Evolutionary conservation across 2,797 vertebrate species (phyloP).

Genomic region (Poeciliopsis paucimaculata): DNA sequence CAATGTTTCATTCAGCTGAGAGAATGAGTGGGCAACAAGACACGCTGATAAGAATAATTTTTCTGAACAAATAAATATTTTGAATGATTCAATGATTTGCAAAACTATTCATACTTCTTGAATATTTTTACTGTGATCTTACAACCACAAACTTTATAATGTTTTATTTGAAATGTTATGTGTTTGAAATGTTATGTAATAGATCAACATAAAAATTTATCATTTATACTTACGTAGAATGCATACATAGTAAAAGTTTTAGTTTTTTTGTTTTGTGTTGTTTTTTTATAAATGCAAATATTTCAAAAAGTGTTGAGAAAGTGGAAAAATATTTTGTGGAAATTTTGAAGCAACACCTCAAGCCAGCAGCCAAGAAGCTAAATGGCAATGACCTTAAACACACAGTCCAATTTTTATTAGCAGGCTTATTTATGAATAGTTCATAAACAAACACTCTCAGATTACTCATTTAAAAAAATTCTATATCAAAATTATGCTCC

Average conservation of each 20-base stretch:
- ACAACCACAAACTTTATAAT: neutral
- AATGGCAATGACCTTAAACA: neutral
- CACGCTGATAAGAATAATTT: neutral
- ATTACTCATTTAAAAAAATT: neutral
- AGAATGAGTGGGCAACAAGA: conserved; percentile 11
- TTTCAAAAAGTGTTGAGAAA: too few relatives aligned
- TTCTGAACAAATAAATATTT: conserved; percentile 34
- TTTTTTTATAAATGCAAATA: too few relatives aligned
- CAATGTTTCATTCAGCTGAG: conserved; percentile 15
- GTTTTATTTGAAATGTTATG: neutral
- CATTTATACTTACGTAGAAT: too few relatives aligned
- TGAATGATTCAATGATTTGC: neutral
- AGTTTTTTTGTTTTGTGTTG: neutral
- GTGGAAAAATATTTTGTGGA: neutral
- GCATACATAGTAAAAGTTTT: too few relatives aligned
- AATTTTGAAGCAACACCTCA: neutral
- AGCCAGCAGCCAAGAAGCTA: neutral
- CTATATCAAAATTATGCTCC: neutral
- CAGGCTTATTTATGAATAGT: neutral
- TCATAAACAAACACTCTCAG: neutral
- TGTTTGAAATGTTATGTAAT: neutral
- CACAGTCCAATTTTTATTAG: neutral
- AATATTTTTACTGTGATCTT: neutral
- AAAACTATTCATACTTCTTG: neutral
- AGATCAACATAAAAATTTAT: neutral